Percentiles rank a stretch among this genome's conserved stretches.
phyloP scores from a whole-genome alignment of 2,888 invertebrate species.

The Automeris io region DNA sequence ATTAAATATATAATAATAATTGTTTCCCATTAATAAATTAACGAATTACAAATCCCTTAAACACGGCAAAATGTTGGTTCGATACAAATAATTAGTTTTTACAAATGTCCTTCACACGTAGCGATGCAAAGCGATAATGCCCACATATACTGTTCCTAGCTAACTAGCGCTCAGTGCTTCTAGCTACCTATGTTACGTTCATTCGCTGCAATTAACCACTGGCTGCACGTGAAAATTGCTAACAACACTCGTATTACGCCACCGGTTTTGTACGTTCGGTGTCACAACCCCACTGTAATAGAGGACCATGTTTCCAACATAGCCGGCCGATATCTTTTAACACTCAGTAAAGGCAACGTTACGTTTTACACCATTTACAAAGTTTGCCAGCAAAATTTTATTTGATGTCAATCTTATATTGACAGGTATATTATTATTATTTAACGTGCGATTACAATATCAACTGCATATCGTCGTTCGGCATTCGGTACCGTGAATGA shows the following conservation, averaged over 20 bases:
- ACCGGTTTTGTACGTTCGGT: conserved; percentile 45
- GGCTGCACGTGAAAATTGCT: conserved; percentile 48
- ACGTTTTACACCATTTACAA: conserved; percentile 38
- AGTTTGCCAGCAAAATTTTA: conserved; percentile 20
- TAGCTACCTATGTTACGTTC: conserved; percentile 30
- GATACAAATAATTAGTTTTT: conserved; percentile 28
- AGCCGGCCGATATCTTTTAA: conserved; percentile 55
- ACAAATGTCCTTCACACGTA: conserved; percentile 37
- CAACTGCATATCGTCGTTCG: too few species aligned
- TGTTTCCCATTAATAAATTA: too few species aligned
- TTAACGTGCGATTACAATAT: not conserved
- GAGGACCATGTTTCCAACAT: conserved; percentile 45
- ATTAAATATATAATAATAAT: too few species aligned
- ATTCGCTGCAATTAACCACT: conserved; percentile 44
- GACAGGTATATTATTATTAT: not conserved
- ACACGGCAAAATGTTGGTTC: conserved; percentile 23
- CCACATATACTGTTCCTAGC: conserved; percentile 43
- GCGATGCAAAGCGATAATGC: conserved; percentile 43
- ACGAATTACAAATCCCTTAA: not conserved
- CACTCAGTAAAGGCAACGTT: conserved; percentile 53
- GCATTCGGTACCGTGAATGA: too few species aligned
- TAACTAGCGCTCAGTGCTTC: conserved; percentile 18
- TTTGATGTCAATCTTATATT: not conserved
- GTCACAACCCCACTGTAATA: conserved; percentile 56
- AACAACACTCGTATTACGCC: conserved; percentile 53